Evolutionary conservation across 2,888 invertebrate species (phyloP).

Genomic region (Philhelius pedissequus): DNA sequence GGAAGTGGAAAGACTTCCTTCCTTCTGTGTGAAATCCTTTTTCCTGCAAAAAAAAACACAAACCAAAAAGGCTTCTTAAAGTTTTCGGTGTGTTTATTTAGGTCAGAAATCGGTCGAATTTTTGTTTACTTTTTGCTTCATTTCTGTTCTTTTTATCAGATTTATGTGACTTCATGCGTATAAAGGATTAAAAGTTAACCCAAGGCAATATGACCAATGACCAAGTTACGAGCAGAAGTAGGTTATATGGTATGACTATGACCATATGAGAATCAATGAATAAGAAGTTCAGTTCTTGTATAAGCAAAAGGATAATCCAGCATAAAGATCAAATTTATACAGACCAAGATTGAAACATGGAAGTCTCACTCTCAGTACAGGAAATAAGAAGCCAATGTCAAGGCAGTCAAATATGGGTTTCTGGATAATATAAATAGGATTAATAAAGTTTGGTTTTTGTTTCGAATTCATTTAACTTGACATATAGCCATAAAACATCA

Average conservation of each 20-base stretch:
- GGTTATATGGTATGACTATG: too few relatives aligned
- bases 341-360: background rate
- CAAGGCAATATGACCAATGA: background rate
- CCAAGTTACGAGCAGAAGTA: background rate
- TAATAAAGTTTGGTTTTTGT: background rate
- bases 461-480: background rate
- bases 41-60: background rate
- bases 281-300: conserved; percentile 26
- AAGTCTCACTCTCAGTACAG: too few relatives aligned
- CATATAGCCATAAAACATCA: background rate
- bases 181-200: conserved; percentile 61
- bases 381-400: background rate
- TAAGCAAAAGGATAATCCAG: background rate
- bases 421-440: background rate
- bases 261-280: conserved; percentile 11
- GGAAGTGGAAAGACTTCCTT: background rate
- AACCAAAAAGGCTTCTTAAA: background rate
- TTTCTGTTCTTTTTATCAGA: background rate
- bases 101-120: conserved; percentile 57
- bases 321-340: conserved; percentile 17
- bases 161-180: conserved; percentile 38
- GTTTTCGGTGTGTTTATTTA: conserved; percentile 46
- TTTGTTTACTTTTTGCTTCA: conserved; percentile 31
- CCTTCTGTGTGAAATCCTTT: background rate
- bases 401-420: background rate